Evolutionary conservation across 2,888 invertebrate genomes (phyloP).

Genomic region (Calameuta idolon): DNA sequence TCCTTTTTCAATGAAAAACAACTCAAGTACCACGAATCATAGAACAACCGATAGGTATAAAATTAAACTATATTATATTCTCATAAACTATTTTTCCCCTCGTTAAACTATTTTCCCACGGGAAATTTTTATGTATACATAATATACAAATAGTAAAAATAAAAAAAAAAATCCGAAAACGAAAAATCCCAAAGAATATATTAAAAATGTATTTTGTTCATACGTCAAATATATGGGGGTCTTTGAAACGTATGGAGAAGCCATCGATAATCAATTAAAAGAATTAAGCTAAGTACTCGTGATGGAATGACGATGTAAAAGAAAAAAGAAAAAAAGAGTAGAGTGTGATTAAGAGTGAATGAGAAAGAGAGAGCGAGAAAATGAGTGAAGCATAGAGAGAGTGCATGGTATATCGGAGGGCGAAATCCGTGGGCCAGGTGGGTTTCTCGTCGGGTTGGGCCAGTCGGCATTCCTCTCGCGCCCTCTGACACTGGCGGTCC

Average conservation of each 20-base stretch:
- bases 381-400: background rate
- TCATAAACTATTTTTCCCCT: background rate
- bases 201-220: too few species aligned
- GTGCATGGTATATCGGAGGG: background rate
- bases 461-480: slow-evolving; percentile 57
- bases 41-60: background rate
- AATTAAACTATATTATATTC: background rate
- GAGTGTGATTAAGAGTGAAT: background rate
- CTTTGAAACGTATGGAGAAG: background rate
- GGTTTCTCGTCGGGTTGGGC: slow-evolving; percentile 38
- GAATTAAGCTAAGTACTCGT: background rate
- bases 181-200: too few species aligned
- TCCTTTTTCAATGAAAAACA: background rate
- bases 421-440: slow-evolving; percentile 41
- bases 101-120: background rate
- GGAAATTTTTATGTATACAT: too few species aligned
- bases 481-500: slow-evolving; percentile 57
- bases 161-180: too few species aligned
- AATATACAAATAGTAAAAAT: too few species aligned
- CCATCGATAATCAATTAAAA: background rate
- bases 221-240: too few species aligned
- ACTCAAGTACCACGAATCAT: background rate
- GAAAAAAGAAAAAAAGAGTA: background rate
- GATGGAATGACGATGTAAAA: background rate
- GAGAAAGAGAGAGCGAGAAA: background rate